phyloP scores from a whole-genome alignment of 1,140 invertebrate species.

The Euschistus heros region DNA sequence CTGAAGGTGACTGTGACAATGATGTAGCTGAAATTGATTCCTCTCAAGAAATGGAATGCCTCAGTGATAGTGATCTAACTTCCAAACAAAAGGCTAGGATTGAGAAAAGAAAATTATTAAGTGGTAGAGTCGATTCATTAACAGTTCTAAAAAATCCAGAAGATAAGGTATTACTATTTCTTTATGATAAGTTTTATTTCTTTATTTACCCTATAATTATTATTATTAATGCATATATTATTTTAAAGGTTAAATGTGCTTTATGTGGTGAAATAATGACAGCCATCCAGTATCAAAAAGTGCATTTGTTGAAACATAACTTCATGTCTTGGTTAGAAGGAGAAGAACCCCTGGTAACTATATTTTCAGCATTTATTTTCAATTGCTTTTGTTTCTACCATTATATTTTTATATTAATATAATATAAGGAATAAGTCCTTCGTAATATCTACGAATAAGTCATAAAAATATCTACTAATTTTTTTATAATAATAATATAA shows the following conservation, averaged over 20 bases:
- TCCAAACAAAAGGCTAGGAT: too few species aligned
- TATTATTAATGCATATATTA: neutral
- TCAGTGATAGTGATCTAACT: too few species aligned
- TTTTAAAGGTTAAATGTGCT: slow-evolving; percentile 33
- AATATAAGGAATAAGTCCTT: too few species aligned
- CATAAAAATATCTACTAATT: too few species aligned
- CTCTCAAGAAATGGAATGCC: too few species aligned
- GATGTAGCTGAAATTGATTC: too few species aligned
- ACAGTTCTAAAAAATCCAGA: neutral
- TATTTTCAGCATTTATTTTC: neutral
- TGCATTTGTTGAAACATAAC: slow-evolving; percentile 41
- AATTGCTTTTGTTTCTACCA: neutral
- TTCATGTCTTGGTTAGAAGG: slow-evolving; percentile 39
- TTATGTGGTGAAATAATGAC: slow-evolving; percentile 34
- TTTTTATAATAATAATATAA: too few species aligned
- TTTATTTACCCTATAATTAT: too few species aligned
- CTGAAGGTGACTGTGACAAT: too few species aligned
- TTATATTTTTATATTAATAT: too few species aligned
- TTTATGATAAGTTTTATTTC: too few species aligned
- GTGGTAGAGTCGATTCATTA: neutral
- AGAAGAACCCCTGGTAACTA: slow-evolving; percentile 34
- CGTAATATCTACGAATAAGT: too few species aligned
- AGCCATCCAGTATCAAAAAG: slow-evolving; percentile 35
- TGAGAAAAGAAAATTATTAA: neutral
- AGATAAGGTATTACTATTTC: neutral